These are phyloP conservation scores for Chondrilla cf. caribensis DNA, from an alignment of 37 sponge, comb jelly and placozoan genomes.

Conservation along the genomic window DNA sequence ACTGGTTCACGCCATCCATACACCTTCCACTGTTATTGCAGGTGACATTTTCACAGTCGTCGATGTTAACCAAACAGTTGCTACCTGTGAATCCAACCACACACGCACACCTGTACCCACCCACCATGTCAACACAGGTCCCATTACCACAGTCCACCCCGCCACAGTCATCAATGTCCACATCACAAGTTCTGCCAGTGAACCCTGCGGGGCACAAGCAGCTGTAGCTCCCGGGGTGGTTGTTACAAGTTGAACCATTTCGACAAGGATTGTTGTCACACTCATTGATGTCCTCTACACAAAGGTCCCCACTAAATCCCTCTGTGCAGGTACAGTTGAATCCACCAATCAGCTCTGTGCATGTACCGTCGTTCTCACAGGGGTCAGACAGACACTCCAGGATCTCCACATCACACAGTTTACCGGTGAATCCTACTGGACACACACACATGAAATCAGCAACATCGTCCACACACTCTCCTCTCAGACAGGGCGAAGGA, in stretches of 20 bases:
- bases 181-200: slow-evolving; percentile 22
- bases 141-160: slow-evolving; percentile 27
- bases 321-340: slow-evolving; percentile 18
- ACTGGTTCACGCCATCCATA: neutral
- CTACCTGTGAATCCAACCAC: slow-evolving; percentile 23
- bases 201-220: slow-evolving; percentile 18
- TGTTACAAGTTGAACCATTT: slow-evolving; percentile 4
- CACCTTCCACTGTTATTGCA: slow-evolving; percentile 36
- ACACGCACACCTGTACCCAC: slow-evolving; percentile 20
- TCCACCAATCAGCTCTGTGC: slow-evolving; percentile 15
- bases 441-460: slow-evolving; percentile 33
- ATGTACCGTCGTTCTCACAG: slow-evolving; percentile 54
- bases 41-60: neutral
- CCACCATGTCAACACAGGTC: slow-evolving; percentile 16
- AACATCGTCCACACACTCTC: slow-evolving; percentile 4
- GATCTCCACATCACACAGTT: neutral
- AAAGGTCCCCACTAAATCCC: slow-evolving; percentile 3
- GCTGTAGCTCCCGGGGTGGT: neutral
- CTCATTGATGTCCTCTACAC: slow-evolving; percentile 10
- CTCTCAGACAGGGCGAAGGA: slow-evolving; percentile 13
- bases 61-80: neutral
- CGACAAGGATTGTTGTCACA: neutral
- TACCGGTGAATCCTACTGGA: slow-evolving; percentile 21
- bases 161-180: slow-evolving; percentile 25
- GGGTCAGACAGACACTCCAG: slow-evolving; percentile 2